phyloP scores from a whole-genome alignment of 2,797 vertebrate species.

The Perdix hodgsoniae region DNA sequence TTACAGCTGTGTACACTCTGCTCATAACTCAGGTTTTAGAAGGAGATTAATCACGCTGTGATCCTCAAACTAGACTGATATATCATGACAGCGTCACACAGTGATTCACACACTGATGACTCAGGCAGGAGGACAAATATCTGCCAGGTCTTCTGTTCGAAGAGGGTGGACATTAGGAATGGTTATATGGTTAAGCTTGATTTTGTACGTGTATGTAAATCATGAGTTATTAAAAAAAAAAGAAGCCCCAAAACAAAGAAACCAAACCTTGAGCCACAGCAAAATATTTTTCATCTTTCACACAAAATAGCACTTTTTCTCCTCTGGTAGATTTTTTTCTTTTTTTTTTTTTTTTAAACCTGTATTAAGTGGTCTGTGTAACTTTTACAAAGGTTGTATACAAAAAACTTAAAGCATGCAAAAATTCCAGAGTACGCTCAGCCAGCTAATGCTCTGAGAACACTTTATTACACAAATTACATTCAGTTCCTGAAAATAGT shows the following conservation, averaged over 20 bases:
- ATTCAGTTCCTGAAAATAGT: constrained; percentile 99
- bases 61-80: background rate
- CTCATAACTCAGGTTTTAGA: background rate
- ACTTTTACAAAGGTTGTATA: constrained; percentile 54
- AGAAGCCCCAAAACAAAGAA: background rate
- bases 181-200: constrained; percentile 33
- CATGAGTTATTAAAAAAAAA: background rate
- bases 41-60: constrained; percentile 5
- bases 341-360: constrained; percentile 3
- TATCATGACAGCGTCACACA: background rate
- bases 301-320: constrained; percentile 51
- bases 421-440: constrained; percentile 78
- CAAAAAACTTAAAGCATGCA: constrained; percentile 40
- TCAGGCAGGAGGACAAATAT: background rate
- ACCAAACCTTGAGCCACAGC: constrained; percentile 8
- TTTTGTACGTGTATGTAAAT: constrained; percentile 48
- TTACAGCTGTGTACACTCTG: constrained; percentile 14
- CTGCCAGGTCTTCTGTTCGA: background rate
- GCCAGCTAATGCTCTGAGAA: constrained; percentile 92
- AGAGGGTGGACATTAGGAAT: background rate
- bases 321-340: constrained; percentile 11
- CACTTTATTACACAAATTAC: constrained; percentile 99
- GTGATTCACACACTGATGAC: constrained; percentile 39
- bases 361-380: constrained; percentile 1
- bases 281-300: constrained; percentile 63